Conservation (phyloP, 2,888 invertebrate genomes). For the Ctena decussata region DNA sequence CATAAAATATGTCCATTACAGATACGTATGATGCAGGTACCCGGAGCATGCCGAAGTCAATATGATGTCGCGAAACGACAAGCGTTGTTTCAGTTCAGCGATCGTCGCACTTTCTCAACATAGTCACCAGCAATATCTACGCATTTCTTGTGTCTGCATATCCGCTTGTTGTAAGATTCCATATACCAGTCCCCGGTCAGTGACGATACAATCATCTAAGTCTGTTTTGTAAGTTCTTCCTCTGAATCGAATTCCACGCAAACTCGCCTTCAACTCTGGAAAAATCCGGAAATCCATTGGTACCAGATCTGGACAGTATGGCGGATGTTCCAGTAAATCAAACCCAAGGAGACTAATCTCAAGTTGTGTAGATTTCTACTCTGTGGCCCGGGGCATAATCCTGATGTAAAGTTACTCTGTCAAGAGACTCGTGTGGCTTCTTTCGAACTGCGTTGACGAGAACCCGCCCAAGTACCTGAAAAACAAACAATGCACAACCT, state of each 20-base stretch:
- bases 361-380: constrained; percentile 11
- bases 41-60: too few species aligned
- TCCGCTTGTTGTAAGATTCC: not conserved
- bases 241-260: not conserved
- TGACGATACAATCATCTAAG: not conserved
- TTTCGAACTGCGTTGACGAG: not conserved
- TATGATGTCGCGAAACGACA: too few species aligned
- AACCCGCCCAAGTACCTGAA: constrained; percentile 20
- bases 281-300: constrained; percentile 1
- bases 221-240: not conserved
- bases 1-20: too few species aligned
- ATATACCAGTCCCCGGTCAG: not conserved
- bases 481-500: not conserved
- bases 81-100: not conserved
- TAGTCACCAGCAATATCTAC: constrained; percentile 3
- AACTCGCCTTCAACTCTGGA: not conserved
- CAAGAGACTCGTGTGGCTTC: not conserved
- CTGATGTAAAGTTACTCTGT: constrained; percentile 6
- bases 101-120: constrained; percentile 8
- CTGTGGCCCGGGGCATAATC: constrained; percentile 13
- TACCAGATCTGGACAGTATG: constrained; percentile 26
- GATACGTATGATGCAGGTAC: too few species aligned
- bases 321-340: constrained; percentile 14
- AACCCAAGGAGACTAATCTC: constrained; percentile 23
- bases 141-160: not conserved